phyloP scores from a whole-genome alignment of 2,888 invertebrate species.

The Orchesella flavescens region DNA sequence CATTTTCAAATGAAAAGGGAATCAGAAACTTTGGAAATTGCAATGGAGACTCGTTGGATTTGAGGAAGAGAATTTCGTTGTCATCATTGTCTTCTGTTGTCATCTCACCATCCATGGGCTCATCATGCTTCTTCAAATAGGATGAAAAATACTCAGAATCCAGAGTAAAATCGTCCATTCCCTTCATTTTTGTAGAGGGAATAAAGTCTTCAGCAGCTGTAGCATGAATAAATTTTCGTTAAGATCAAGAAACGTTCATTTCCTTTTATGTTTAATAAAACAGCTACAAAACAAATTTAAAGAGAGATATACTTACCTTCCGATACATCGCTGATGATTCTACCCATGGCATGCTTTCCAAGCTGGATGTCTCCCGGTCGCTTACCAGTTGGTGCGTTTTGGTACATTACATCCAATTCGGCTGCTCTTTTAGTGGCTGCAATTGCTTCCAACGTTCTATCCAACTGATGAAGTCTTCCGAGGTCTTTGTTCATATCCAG shows the following conservation, averaged over 20 bases:
- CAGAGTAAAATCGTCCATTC: slow-evolving; percentile 75
- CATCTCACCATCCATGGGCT: slow-evolving; percentile 59
- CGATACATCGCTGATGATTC: slow-evolving; percentile 57
- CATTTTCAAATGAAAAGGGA: slow-evolving; percentile 84
- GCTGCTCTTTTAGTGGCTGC: slow-evolving; percentile 72
- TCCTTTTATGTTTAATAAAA: not conserved
- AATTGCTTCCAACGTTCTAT: slow-evolving; percentile 72
- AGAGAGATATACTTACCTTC: slow-evolving; percentile 57
- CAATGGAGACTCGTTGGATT: slow-evolving; percentile 73
- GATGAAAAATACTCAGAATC: slow-evolving; percentile 70
- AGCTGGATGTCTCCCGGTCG: slow-evolving; percentile 20
- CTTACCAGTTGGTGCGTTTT: slow-evolving; percentile 68
- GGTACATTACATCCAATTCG: slow-evolving; percentile 73
- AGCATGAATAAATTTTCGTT: too few species aligned
- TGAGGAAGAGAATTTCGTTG: slow-evolving; percentile 38
- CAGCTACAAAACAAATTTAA: not conserved
- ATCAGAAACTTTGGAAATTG: slow-evolving; percentile 84
- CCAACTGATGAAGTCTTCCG: slow-evolving; percentile 71
- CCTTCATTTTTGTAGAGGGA: slow-evolving; percentile 87
- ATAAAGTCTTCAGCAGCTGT: slow-evolving; percentile 81
- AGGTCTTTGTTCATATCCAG: slow-evolving; percentile 64
- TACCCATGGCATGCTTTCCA: slow-evolving; percentile 18
- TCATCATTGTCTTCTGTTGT: not conserved
- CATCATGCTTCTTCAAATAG: slow-evolving; percentile 77
- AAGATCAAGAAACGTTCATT: not conserved